These are phyloP conservation scores for Drosophila suzukii DNA, from an alignment of 1,140 invertebrate genomes.

Conservation along the genomic window DNA sequence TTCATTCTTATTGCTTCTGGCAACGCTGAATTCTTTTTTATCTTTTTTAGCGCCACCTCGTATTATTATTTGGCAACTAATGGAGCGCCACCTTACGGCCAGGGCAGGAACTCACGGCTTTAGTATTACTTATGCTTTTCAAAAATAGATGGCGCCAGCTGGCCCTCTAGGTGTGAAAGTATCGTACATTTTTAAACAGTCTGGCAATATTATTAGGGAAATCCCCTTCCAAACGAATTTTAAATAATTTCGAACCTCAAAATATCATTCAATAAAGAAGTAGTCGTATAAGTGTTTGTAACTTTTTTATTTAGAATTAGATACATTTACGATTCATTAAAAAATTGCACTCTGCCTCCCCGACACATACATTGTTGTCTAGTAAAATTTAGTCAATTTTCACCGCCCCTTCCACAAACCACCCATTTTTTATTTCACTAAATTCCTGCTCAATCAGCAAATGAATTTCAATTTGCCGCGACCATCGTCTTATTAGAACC, in stretches of 20 bases:
- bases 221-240: too few species aligned
- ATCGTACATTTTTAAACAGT: neutral
- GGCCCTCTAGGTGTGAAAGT: neutral
- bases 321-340: neutral
- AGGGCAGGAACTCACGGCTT: conserved; percentile 49
- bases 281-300: neutral
- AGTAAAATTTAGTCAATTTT: neutral
- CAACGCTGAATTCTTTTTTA: too few species aligned
- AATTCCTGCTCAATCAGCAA: conserved; percentile 16
- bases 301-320: neutral
- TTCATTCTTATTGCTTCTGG: too few species aligned
- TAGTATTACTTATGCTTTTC: neutral
- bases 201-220: too few species aligned
- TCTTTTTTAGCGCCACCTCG: conserved; percentile 58
- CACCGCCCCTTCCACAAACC: neutral
- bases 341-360: neutral
- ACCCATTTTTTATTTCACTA: neutral
- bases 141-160: conserved; percentile 4
- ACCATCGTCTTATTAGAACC: conserved; percentile 22
- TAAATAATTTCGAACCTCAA: too few species aligned
- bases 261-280: too few species aligned
- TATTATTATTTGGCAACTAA: conserved; percentile 68
- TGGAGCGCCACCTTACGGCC: conserved; percentile 72
- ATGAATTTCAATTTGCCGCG: conserved; percentile 38
- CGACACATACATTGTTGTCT: neutral